A percentile compares a stretch with the other conserved stretches of the same genome.
These are phyloP conservation scores for Perca fluviatilis DNA, from an alignment of 2,113 vertebrate species.

Conservation along the genomic window DNA sequence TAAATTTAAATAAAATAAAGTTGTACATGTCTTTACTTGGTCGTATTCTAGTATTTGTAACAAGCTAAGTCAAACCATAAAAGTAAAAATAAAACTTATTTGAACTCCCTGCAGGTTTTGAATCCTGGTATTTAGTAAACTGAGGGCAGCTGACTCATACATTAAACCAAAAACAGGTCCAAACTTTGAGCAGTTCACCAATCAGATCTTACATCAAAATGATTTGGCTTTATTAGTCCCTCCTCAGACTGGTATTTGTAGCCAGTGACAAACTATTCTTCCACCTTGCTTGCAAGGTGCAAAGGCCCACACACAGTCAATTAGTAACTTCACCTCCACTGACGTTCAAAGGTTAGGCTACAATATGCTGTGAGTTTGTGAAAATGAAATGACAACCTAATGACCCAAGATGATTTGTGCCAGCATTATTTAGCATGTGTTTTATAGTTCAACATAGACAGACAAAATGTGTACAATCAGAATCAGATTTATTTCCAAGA, in stretches of 20 bases:
- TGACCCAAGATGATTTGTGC: neutral
- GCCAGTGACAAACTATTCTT: neutral
- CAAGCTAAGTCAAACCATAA: neutral
- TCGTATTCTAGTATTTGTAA: neutral
- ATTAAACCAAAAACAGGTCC: neutral
- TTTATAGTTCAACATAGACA: neutral
- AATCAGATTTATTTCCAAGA: no score
- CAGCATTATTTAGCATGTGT: neutral
- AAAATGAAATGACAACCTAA: conserved; percentile 21
- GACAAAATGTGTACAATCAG: neutral
- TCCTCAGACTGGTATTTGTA: neutral
- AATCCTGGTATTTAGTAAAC: neutral
- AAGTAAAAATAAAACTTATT: neutral
- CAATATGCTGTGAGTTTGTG: neutral
- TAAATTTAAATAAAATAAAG: neutral
- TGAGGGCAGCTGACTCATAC: neutral
- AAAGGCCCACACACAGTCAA: conserved; percentile 68
- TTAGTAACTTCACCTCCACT: conserved; percentile 67
- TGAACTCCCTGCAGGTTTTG: neutral
- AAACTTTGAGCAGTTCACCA: neutral
- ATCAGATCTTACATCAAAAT: neutral
- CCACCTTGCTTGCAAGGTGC: conserved; percentile 19
- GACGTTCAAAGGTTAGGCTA: conserved; percentile 65
- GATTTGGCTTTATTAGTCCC: neutral
- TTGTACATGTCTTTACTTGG: neutral